phyloP scores from a whole-genome alignment of 2,888 invertebrate genomes.

The Dione vanillae region DNA sequence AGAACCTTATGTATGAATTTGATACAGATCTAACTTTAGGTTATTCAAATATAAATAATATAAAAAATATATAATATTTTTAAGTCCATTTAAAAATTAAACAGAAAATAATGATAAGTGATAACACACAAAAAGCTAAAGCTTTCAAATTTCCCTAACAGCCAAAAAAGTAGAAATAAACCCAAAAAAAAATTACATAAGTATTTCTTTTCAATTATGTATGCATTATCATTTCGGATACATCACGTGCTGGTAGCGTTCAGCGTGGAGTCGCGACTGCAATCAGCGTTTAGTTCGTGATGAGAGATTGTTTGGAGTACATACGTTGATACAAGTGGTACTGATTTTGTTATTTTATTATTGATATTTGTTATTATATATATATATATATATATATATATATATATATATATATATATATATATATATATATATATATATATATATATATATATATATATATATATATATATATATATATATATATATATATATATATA shows the following conservation, averaged over 20 bases:
- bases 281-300: slow-evolving; percentile 56
- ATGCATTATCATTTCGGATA: slow-evolving; percentile 34
- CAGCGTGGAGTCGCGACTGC: slow-evolving; percentile 49
- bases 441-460: too few relatives aligned
- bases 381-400: too few relatives aligned
- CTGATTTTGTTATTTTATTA: neutral
- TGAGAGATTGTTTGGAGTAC: slow-evolving; percentile 51
- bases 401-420: neutral
- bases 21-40: too few relatives aligned
- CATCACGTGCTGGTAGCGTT: slow-evolving; percentile 47
- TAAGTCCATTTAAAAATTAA: neutral
- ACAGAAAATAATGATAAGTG: neutral
- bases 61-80: too few relatives aligned
- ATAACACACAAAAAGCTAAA: neutral
- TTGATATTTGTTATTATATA: too few relatives aligned
- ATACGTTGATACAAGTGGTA: slow-evolving; percentile 40
- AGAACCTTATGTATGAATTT: too few relatives aligned
- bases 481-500: too few relatives aligned
- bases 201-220: slow-evolving; percentile 30
- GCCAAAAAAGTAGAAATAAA: neutral
- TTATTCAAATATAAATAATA: too few relatives aligned
- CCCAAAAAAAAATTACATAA: neutral
- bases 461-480: too few relatives aligned
- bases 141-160: neutral
- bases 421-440: too few relatives aligned